A percentile compares a stretch with the other conserved stretches of the same genome.
Conservation (phyloP, 2,797 vertebrate species). For the Lepus oiostolus region DNA sequence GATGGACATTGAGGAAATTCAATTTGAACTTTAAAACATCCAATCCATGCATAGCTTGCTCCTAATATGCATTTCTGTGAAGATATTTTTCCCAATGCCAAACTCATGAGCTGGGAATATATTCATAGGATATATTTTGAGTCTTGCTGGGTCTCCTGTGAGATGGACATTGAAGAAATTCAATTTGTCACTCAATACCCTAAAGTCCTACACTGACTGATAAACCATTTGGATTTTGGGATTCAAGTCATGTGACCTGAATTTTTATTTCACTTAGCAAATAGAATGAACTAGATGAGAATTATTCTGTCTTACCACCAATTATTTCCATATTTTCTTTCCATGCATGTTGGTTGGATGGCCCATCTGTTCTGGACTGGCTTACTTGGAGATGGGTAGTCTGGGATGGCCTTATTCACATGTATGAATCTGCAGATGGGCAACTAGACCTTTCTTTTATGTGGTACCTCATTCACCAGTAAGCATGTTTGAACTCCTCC, state of each 20-base stretch:
- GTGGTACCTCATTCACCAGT: background rate
- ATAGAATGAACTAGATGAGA: background rate
- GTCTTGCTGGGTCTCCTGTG: too few species aligned
- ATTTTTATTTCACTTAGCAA: slow-evolving; percentile 30
- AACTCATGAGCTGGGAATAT: too few species aligned
- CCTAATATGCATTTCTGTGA: too few species aligned
- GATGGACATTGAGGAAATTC: too few species aligned
- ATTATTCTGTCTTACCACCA: background rate
- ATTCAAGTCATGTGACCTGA: background rate
- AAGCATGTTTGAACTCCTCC: background rate
- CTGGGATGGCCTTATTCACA: background rate
- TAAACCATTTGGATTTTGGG: too few species aligned
- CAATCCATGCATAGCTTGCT: too few species aligned
- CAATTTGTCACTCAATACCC: too few species aligned
- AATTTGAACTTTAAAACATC: too few species aligned
- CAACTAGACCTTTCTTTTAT: background rate
- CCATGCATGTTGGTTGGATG: background rate
- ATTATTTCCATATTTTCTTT: background rate
- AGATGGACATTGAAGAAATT: too few species aligned
- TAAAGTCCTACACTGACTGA: too few species aligned
- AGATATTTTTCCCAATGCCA: too few species aligned
- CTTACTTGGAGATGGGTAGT: background rate
- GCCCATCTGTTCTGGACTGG: background rate
- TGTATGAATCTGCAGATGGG: background rate
- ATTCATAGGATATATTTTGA: too few species aligned